These are phyloP conservation scores for Origma solitaria DNA, from an alignment of 2,113 vertebrate species.

Conservation along the genomic window DNA sequence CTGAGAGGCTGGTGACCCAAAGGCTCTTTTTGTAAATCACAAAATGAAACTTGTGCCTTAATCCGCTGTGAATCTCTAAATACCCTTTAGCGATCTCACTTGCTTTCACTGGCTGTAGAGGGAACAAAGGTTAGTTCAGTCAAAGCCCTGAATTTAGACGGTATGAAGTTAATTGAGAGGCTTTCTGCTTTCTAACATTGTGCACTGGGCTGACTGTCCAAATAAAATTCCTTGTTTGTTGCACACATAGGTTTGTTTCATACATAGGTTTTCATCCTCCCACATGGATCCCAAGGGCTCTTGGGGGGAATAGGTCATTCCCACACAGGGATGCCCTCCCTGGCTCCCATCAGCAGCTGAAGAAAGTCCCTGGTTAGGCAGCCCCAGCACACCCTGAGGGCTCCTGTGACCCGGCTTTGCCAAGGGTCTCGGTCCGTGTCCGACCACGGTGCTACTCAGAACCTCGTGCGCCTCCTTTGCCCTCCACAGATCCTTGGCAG, in stretches of 20 bases:
- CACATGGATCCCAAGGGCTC: background rate
- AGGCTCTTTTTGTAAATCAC: background rate
- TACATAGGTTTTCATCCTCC: background rate
- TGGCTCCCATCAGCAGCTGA: background rate
- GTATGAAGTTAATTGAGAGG: background rate
- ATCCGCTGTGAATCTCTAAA: background rate
- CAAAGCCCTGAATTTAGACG: background rate
- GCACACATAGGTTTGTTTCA: background rate
- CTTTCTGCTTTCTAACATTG: background rate
- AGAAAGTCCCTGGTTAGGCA: background rate
- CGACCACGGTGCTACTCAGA: background rate
- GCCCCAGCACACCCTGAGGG: background rate
- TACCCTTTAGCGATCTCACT: background rate
- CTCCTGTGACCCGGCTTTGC: background rate
- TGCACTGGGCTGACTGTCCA: background rate
- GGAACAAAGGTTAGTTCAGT: background rate
- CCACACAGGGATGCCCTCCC: background rate
- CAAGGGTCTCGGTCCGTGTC: background rate
- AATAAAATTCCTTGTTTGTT: background rate
- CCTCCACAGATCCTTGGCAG: background rate
- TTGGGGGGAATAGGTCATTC: fast-evolving
- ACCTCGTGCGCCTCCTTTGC: fast-evolving
- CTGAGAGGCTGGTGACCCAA: background rate
- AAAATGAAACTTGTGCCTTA: background rate
- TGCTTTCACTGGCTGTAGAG: background rate